Evolutionary conservation across 1,140 invertebrate species (phyloP).

Genomic region (Lucilia cuprina): DNA sequence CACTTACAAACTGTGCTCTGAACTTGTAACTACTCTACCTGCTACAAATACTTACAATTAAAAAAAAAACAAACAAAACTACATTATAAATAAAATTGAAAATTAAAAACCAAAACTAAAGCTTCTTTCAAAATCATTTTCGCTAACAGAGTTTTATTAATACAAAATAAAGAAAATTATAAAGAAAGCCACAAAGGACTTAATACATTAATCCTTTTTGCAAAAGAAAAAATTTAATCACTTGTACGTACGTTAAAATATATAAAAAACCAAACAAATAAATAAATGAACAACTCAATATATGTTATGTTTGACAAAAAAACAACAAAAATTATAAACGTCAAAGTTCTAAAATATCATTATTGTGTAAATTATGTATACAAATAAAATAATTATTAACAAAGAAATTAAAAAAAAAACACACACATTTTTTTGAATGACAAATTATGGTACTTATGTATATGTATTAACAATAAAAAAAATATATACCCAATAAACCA

Average conservation of each 20-base stretch:
- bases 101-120: background rate
- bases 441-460: background rate
- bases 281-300: background rate
- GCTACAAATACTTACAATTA: background rate
- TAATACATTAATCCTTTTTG: too few species aligned
- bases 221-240: too few species aligned
- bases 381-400: background rate
- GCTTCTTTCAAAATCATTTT: background rate
- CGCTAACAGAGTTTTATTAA: background rate
- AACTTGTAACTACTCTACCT: background rate
- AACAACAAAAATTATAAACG: background rate
- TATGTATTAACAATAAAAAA: too few species aligned
- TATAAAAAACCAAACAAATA: too few species aligned
- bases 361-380: slow-evolving; percentile 16
- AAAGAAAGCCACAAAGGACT: too few species aligned
- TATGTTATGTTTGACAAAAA: background rate
- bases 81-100: background rate
- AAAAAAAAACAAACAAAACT: background rate
- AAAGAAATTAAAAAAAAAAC: background rate
- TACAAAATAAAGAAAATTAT: background rate
- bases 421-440: slow-evolving; percentile 1
- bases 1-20: background rate
- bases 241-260: background rate
- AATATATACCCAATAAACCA: too few species aligned
- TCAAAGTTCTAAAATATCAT: background rate